Percentiles rank a stretch among this genome's conserved stretches.
Conservation (phyloP, 2,113 vertebrate genomes). For the Petromus typicus region DNA sequence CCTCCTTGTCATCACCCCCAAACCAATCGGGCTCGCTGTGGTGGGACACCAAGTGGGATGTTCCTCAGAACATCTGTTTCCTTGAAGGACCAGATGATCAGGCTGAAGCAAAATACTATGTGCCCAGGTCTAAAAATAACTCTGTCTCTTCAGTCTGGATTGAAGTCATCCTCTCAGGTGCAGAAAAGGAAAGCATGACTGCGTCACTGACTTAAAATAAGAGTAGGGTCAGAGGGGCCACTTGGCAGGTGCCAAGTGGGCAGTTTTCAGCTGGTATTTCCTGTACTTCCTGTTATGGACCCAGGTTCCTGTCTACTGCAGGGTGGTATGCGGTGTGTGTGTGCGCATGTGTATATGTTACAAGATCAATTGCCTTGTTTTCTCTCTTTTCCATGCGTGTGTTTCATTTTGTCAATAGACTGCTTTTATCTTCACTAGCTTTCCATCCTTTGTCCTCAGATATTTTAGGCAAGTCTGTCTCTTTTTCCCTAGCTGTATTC, state of each 20-base stretch:
- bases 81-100: constrained; percentile 19
- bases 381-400: background rate
- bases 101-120: background rate
- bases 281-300: constrained; percentile 58
- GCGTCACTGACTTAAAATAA: constrained; percentile 67
- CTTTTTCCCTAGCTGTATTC: background rate
- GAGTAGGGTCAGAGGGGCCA: constrained; percentile 40
- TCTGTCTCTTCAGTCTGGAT: background rate
- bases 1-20: background rate
- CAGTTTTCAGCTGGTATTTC: constrained; percentile 60
- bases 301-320: constrained; percentile 42
- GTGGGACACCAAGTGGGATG: background rate
- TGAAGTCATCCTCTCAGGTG: constrained; percentile 71
- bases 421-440: background rate
- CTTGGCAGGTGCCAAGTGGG: constrained; percentile 43
- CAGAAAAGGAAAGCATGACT: constrained; percentile 58
- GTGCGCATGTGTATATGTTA: background rate
- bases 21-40: background rate
- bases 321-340: background rate
- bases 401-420: background rate
- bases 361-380: background rate
- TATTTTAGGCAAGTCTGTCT: background rate
- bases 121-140: constrained; percentile 61
- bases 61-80: constrained; percentile 25
- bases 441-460: background rate